Evolutionary conservation across 2,797 vertebrate species (phyloP), one percentile per base, ranked within the genome.

Genomic region (Tarsius wallacei): DNA sequence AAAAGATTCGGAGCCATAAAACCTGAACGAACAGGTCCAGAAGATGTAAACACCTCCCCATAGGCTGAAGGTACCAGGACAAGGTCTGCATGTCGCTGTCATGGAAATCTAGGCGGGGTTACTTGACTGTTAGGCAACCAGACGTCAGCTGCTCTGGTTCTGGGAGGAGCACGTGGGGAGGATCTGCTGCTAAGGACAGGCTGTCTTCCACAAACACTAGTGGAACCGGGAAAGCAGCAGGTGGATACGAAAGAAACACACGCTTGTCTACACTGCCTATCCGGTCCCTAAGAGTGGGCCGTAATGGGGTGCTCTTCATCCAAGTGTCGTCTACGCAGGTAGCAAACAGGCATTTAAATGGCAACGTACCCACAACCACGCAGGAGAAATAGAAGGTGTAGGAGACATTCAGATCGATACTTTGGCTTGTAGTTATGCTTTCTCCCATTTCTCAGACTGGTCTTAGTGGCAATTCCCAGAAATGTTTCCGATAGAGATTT

Each of bases 391-490:
- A 66, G 68, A 93, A 64, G 14, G 59, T 93, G 57, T 11, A 74
- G 70, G 66, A 91, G 66, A 77, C 14, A 49, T 59, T 80, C 68
- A 80, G 3, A 66, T 71, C 26, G 49, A 33, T 42, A 76, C 6
- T n/a, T 81, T 74, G 78, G 68, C 21, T 55, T 8, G 15, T 71
- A 17, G 22, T 57, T 63, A 28, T 49, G 71, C 63, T 86, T 93
- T 85, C 16, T n/a, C 14, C 15, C 36, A 47, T 70, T 91, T 87
- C 63, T 91, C 78, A 82, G 91, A 88, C 31, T 86, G 12, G 19
- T 73, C 57, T 86, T 85, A 33, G 47, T 19, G 87, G 53, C 81
- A 61, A 87, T 94, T 94, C 95, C 15, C 24, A 94, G 86, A 87
- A 76, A 87, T 68, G 42, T 71, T 26, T 94, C 74, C 31, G 26